Base-by-base conservation (phyloP, 2,797 vertebrate genomes). In the Peromyscus nudipes region DNA sequence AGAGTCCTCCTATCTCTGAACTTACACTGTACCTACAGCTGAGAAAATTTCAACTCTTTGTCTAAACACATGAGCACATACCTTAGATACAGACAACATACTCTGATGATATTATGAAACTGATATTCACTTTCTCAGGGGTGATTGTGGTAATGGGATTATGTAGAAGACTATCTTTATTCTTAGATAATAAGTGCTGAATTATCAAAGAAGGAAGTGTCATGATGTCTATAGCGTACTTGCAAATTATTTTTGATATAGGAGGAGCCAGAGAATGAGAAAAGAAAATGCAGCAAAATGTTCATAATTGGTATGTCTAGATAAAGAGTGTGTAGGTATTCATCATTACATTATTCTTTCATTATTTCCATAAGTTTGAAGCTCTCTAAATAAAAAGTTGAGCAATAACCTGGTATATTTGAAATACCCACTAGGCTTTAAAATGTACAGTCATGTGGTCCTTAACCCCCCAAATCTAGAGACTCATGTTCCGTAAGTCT, bases 241-340 rank as follows among this genome's bases (percentile, higher is more conserved):
- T 94, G 46, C 62, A 91, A 96, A 95, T 84, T 86, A 86, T 83
- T 94, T 97, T 97, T 96, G n/a, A 95, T 86, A 82, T 71, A 40
- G 19, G 34, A 52, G 17, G 29, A 60, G 31, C 88, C 57, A 89
- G 55, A 49, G 57, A 75, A 37, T n/a, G 37, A 60, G 31, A 73
- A 23, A 90, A 69, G 55, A 77, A 69, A 92, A 87, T 60, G 49
- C 46, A 31, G 69, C 16, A 75, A 73, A 90, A 94, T 82, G 46
- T 85, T 87, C 91, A 94, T 92, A 93, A 96, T 40, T 19, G 7
- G 46, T 80, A 25, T 21, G 64, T 92, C 9, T 85, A 93, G 75
- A 27, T 92, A 65, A 91, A 62, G 52, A 69, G 0, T 89, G 46
- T 37, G 76, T 92, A 83, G 16, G 31, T 94, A 19, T 67, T 92